phyloP scores from a whole-genome alignment of 2,888 invertebrate genomes.

The Idaea aversata region DNA sequence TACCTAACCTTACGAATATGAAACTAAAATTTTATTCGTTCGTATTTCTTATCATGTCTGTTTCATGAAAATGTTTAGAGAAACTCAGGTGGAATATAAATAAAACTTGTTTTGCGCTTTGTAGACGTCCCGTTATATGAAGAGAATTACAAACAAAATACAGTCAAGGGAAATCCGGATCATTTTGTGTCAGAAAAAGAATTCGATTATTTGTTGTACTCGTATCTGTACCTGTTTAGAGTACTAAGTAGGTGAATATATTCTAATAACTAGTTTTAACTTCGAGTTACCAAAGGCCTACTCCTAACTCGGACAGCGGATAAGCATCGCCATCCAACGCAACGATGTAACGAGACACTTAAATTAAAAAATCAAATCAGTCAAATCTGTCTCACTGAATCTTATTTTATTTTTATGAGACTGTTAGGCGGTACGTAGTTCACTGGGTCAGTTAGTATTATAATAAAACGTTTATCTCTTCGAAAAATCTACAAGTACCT shows the following conservation, averaged over 20 bases:
- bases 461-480: no score
- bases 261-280: no score
- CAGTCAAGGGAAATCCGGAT: slow-evolving; percentile 3
- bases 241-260: not conserved
- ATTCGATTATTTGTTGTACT: not conserved
- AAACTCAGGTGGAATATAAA: slow-evolving; percentile 5
- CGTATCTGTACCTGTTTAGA: not conserved
- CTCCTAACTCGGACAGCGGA: no score
- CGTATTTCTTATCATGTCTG: not conserved
- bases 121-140: not conserved
- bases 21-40: not conserved
- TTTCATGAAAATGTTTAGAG: slow-evolving; percentile 2
- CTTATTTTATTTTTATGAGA: no score
- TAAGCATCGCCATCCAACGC: no score
- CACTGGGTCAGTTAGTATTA: no score
- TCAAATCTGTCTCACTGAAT: no score
- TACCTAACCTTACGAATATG: not conserved
- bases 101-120: not conserved
- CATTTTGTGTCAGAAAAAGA: not conserved
- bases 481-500: no score
- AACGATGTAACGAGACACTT: no score
- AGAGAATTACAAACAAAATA: slow-evolving; percentile 8
- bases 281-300: no score
- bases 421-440: no score
- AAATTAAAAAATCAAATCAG: no score